Base-by-base conservation (phyloP, 2,113 vertebrate genomes). In the Actinemys pallida region DNA sequence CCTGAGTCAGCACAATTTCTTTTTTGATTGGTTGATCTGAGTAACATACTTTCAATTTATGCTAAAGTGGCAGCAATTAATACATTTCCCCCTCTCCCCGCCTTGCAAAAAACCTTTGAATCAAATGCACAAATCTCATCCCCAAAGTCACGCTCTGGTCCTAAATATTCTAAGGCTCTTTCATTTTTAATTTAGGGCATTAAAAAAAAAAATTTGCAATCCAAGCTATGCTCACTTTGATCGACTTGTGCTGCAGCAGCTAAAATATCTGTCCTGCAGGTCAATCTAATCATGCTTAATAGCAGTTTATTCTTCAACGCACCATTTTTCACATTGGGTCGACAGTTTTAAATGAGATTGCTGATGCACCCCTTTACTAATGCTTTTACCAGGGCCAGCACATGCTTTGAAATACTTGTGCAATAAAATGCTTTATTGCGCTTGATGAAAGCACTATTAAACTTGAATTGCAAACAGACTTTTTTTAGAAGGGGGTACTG, bases 1-100 rank as follows among this genome's bases (percentile, higher is more conserved):
- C 95, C 99, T 99, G 99, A 99, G 98, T 99, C 99, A 99, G 99
- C 99, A 99, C 97, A 98, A 97, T 98, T 96, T 97, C 82, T 94
- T 90, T 87, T 98, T 98, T 98, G 98, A 99, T 99, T 98, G 98
- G 98, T 97, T 98, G 97, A 98, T 98, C 94, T n/a, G 86, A 97
- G 97, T 96, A 98, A 97, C 96, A 86, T 91, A 93, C 96, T 96
- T 96, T 89, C 97, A 96, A 97, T 96, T 97, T 95, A 93, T 95
- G 96, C 97, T 87, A 96, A 98, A 96, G 96, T 88, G 93, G 84
- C 96, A 79, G 94, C 97, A 92, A 94, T 93, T 90, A 95, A 92
- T 81, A 65, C 87, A 11, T 53, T 45, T 31, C 82, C 12, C 3
- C 75, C 84, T 91, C 87, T 45, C 82, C 6, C 69, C 65, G 89